These are phyloP conservation scores for Probosciger aterrimus DNA, from an alignment of 2,113 vertebrate species.

Conservation along the genomic window DNA sequence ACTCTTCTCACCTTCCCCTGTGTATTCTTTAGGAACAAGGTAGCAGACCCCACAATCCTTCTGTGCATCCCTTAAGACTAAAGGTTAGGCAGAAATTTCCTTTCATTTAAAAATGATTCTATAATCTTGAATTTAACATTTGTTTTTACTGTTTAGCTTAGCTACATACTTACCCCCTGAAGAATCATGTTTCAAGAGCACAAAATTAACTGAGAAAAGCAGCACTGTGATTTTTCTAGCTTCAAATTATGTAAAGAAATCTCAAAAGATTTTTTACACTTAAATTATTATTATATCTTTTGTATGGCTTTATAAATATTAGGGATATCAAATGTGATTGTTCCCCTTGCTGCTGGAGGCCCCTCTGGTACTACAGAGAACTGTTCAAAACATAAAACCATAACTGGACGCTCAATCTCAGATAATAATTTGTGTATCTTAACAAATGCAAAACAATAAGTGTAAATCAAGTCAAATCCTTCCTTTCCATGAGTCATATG, in stretches of 20 bases:
- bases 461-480: constrained; percentile 13
- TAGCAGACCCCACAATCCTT: not conserved
- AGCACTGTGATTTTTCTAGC: not conserved
- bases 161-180: not conserved
- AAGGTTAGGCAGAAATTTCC: not conserved
- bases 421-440: not conserved
- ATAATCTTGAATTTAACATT: not conserved
- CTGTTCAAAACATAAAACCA: not conserved
- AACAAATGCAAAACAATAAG: constrained; percentile 22
- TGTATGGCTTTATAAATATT: not conserved
- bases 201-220: not conserved
- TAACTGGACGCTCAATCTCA: not conserved
- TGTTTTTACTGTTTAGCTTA: not conserved
- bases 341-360: not conserved
- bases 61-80: not conserved
- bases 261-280: not conserved
- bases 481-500: constrained; percentile 30
- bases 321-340: not conserved
- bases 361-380: not conserved
- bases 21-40: not conserved
- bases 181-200: not conserved
- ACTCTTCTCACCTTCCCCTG: not conserved
- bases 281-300: not conserved
- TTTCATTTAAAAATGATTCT: not conserved
- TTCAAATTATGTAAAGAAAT: not conserved